Conservation (phyloP, 2,888 invertebrate genomes). For the Apotomis capreana region DNA sequence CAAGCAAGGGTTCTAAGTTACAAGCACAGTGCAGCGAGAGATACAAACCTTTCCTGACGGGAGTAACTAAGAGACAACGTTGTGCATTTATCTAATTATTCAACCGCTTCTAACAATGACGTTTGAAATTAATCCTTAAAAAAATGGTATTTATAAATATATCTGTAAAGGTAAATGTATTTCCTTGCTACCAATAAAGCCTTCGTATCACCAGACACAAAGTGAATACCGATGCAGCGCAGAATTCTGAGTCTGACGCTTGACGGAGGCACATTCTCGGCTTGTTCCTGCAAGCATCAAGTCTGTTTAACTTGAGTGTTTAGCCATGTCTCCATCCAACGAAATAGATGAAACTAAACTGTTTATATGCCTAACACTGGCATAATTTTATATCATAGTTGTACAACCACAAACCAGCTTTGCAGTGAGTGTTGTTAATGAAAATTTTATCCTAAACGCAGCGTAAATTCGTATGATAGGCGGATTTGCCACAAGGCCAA, state of each 20-base stretch:
- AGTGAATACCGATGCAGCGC: slow-evolving; percentile 48
- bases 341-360: not conserved
- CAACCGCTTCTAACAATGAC: not conserved
- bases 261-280: slow-evolving; percentile 37
- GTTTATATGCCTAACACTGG: no score
- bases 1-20: no score
- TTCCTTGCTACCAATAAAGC: slow-evolving; percentile 50
- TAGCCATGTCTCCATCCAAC: not conserved
- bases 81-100: not conserved
- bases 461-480: no score
- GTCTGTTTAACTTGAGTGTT: not conserved
- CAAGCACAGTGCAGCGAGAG: no score
- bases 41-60: no score
- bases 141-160: slow-evolving; percentile 2
- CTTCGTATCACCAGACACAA: slow-evolving; percentile 51
- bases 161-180: slow-evolving; percentile 30
- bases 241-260: slow-evolving; percentile 51
- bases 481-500: no score
- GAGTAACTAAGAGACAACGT: no score
- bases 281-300: not conserved
- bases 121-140: not conserved
- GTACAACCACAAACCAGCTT: no score
- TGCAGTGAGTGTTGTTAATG: no score
- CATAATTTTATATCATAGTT: no score
- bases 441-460: no score